A percentile compares a stretch with the other conserved stretches of the same genome.
These are phyloP conservation scores for Ctenochaetus hawaiiensis DNA, from an alignment of 2,797 vertebrate species.

Conservation along the genomic window DNA sequence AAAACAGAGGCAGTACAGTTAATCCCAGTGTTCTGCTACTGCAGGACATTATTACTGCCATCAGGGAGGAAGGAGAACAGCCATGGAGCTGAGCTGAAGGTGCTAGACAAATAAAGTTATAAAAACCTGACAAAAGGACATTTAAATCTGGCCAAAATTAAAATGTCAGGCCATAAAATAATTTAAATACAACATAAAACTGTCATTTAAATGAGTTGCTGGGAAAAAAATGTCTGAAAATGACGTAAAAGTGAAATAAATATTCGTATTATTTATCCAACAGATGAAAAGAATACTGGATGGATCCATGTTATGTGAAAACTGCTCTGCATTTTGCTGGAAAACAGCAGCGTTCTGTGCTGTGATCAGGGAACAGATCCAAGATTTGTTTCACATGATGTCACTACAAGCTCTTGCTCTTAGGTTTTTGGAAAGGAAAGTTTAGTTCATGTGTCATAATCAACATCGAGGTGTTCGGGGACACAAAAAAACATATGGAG, in stretches of 20 bases:
- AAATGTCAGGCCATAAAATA: background rate
- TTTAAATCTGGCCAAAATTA: background rate
- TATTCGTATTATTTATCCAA: background rate
- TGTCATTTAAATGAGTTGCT: background rate
- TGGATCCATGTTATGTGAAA: constrained; percentile 29
- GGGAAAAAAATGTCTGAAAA: background rate
- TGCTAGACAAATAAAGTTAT: background rate
- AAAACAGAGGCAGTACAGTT: constrained; percentile 9
- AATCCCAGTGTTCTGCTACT: background rate
- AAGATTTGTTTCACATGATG: constrained; percentile 38
- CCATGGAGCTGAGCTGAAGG: background rate
- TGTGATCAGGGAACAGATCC: background rate
- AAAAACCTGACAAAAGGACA: background rate
- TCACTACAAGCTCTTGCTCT: background rate
- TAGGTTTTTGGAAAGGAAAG: background rate
- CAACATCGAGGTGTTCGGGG: background rate
- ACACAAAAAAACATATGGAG: constrained; percentile 3
- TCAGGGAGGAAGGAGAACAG: constrained; percentile 3
- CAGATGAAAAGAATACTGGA: constrained; percentile 12
- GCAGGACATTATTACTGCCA: background rate
- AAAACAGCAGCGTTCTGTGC: background rate
- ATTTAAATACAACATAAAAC: background rate
- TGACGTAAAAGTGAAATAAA: background rate
- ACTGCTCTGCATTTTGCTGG: background rate
- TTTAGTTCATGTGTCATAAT: constrained; percentile 30